These are phyloP conservation scores for Papilio machaon DNA, from an alignment of 1,140 invertebrate genomes.

Conservation along the genomic window DNA sequence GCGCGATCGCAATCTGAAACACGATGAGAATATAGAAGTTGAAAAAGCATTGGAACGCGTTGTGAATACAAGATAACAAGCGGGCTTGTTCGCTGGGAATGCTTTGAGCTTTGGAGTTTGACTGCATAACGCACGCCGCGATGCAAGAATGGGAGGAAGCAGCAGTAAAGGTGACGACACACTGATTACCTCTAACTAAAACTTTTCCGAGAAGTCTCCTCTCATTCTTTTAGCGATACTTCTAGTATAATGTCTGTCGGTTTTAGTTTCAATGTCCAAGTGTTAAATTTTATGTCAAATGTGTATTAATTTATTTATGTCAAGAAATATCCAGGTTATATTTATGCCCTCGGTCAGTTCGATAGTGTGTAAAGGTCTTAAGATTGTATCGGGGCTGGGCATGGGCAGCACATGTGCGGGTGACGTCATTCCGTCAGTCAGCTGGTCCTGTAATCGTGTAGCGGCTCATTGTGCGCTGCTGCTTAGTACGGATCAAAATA, in stretches of 20 bases:
- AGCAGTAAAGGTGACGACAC: neutral
- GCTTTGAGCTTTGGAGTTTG: slow-evolving; percentile 26
- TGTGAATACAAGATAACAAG: slow-evolving; percentile 27
- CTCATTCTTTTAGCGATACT: neutral
- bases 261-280: neutral
- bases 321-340: neutral
- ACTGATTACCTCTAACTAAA: neutral
- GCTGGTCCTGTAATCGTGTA: slow-evolving; percentile 17
- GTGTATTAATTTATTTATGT: too few relatives aligned
- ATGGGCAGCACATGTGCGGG: slow-evolving; percentile 22
- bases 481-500: slow-evolving; percentile 28
- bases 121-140: neutral
- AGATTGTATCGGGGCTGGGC: neutral
- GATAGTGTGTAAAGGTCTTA: neutral
- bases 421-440: slow-evolving; percentile 29
- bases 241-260: neutral
- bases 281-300: neutral
- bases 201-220: too few relatives aligned
- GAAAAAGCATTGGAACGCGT: slow-evolving; percentile 9
- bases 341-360: neutral
- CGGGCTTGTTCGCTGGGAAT: slow-evolving; percentile 19
- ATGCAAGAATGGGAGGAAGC: slow-evolving; percentile 12
- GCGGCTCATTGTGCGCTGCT: slow-evolving; percentile 23
- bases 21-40: neutral
- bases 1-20: neutral